Evolutionary conservation across 2,113 vertebrate genomes (phyloP).

Genomic region (Vombatus ursinus): DNA sequence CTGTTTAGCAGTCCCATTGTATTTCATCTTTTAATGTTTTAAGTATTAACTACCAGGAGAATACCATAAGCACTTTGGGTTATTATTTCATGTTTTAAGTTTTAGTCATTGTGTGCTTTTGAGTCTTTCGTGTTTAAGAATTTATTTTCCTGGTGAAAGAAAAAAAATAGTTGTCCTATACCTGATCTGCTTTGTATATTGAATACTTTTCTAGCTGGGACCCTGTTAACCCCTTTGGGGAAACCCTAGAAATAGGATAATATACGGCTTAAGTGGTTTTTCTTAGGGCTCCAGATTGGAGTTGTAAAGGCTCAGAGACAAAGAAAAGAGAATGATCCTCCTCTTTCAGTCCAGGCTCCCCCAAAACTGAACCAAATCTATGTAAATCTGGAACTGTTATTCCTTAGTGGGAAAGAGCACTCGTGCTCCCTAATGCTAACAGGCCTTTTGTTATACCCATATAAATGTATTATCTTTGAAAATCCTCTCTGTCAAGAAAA

Average conservation of each 20-base stretch:
- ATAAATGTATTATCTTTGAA: background rate
- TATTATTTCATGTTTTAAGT: background rate
- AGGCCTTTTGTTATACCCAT: background rate
- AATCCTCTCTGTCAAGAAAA: background rate
- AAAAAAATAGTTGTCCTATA: background rate
- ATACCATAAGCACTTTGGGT: background rate
- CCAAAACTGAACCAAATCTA: background rate
- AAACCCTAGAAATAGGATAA: background rate
- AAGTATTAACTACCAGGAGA: background rate
- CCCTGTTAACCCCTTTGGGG: background rate
- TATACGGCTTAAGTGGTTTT: background rate
- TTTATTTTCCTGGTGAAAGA: background rate
- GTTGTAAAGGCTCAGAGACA: background rate
- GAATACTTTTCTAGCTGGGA: background rate
- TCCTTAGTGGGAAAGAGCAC: background rate
- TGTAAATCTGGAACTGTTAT: background rate
- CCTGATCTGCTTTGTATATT: background rate
- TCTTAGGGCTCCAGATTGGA: background rate
- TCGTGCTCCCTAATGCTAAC: background rate
- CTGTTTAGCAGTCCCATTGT: background rate
- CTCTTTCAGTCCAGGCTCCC: background rate
- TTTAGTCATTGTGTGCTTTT: background rate
- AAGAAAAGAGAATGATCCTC: background rate
- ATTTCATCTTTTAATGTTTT: background rate
- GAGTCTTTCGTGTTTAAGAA: background rate